Evolutionary conservation across 2,888 invertebrate genomes (phyloP), one percentile per base, ranked within the genome.

Genomic region (Prenolepis imparis): DNA sequence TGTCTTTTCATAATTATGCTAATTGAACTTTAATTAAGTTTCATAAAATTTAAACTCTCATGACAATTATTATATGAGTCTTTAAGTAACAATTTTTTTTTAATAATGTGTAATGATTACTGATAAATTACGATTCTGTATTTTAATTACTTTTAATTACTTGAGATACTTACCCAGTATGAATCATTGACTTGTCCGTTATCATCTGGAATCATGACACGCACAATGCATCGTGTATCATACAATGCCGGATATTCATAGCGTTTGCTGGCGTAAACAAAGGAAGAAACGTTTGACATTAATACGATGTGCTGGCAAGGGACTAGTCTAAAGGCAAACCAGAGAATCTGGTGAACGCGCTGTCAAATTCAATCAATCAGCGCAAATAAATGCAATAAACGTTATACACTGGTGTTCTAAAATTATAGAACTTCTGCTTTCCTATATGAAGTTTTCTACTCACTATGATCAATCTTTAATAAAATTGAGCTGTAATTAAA

Each of bases 261-360:
- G 21, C 44, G 64, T 63, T 63, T 63, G 63, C 44, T 74, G 32
- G 24, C 73, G 85, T 87, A 89, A 88, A 88, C 87, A 89, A 88
- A 88, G 89, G 80, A 85, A 59, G 80, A 68, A 63, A 82, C 68
- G 67, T 77, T 74, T 73, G 82, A 81, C 85, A 74, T 88, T 88
- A 88, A 87, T 85, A 87, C 82, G 84, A 84, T 77, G 83, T 87
- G 87, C 85, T 84, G 82, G 74, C 83, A 74, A 28, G 61, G 32
- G 32, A 61, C 21, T 59, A 41, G 41, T 41, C 52, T 59, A 11
- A 59, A 59, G 72, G n/a, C 21, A 59, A 68, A 48, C 12, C 41
- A 18, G 68, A 66, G 59, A 82, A 18, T n/a, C 44, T 18, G 32
- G 21, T 21, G 44, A 44, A 63, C 55, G 41, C 36, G 32, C 15